These are phyloP conservation scores for Cerastis leucographa DNA, from an alignment of 2,888 invertebrate species.

Conservation along the genomic window DNA sequence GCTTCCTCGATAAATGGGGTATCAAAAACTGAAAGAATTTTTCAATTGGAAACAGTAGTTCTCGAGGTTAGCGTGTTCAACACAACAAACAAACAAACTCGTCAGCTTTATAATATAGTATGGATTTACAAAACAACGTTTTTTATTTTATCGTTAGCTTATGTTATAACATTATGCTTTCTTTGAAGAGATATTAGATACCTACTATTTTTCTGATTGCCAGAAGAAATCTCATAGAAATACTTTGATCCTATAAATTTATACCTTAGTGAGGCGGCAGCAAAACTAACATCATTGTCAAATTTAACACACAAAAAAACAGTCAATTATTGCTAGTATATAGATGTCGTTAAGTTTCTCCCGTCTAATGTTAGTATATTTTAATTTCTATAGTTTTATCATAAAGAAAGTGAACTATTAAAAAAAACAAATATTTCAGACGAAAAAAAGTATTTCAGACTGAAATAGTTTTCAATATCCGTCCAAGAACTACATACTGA, in stretches of 20 bases:
- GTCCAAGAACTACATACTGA: constrained; percentile 36
- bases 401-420: not conserved
- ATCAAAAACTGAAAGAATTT: too few relatives aligned
- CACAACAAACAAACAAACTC: too few relatives aligned
- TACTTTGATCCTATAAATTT: not conserved
- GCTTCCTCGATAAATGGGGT: too few relatives aligned
- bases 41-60: too few relatives aligned
- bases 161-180: not conserved
- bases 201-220: not conserved
- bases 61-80: too few relatives aligned
- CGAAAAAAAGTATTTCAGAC: constrained; percentile 23
- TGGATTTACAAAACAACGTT: not conserved
- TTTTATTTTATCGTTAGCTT: not conserved
- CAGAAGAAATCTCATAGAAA: not conserved
- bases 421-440: constrained; percentile 5
- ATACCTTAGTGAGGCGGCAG: not conserved
- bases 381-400: not conserved
- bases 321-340: not conserved
- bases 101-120: too few relatives aligned
- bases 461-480: constrained; percentile 57
- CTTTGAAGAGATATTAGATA: not conserved
- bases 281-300: too few relatives aligned
- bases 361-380: not conserved
- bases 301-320: not conserved
- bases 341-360: not conserved